phyloP scores from a whole-genome alignment of 2,797 vertebrate genomes.

The Platalea minor region DNA sequence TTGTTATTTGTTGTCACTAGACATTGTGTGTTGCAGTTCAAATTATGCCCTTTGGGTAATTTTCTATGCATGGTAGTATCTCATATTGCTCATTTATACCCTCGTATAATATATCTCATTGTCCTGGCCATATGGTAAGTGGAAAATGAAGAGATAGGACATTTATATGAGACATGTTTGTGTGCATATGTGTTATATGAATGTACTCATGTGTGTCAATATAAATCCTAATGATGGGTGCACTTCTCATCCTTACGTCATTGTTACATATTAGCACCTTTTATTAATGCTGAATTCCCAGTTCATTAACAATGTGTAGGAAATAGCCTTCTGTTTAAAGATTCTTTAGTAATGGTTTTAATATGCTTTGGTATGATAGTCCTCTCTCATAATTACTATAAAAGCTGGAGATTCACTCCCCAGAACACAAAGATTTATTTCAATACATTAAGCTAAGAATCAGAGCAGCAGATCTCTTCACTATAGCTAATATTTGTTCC shows the following conservation, averaged over 20 bases:
- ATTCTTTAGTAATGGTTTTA: constrained; percentile 2
- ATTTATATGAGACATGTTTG: background rate
- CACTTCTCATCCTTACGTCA: background rate
- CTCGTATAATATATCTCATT: background rate
- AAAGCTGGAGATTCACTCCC: background rate
- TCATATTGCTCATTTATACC: background rate
- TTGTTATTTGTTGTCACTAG: background rate
- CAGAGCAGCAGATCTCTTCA: background rate
- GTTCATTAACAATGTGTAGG: background rate
- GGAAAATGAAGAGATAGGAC: background rate
- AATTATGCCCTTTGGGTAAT: background rate
- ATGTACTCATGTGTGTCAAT: fast-evolving
- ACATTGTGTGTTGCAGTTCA: background rate
- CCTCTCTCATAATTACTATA: background rate
- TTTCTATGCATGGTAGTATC: background rate
- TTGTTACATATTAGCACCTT: background rate
- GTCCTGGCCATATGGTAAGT: background rate
- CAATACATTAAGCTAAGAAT: background rate
- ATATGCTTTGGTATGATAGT: background rate
- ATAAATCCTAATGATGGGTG: background rate
- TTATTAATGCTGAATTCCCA: background rate
- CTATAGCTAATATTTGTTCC: background rate
- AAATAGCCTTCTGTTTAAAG: background rate
- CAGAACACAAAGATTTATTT: background rate
- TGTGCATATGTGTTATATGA: background rate